Base-by-base conservation (phyloP, 2,888 invertebrate species). In the Deilephila elpenor region DNA sequence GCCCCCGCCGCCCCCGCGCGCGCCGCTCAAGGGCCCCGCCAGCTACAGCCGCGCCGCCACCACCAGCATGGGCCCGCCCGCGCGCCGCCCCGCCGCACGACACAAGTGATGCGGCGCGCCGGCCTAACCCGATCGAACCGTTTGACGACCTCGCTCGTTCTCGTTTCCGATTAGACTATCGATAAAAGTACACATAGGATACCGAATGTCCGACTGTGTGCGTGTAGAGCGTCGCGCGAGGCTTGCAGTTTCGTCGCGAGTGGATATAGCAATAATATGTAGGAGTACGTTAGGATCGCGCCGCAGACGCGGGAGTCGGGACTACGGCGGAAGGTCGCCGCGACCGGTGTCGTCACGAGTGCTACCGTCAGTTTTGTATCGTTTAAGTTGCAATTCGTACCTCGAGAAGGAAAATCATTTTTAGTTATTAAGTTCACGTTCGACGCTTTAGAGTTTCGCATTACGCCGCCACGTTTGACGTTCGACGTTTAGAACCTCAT, bases 181-280 rank as follows among this genome's bases (percentile, higher is more conserved):
- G 2, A 3, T 7, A 56, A 14, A 5, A 56, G 19, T 56, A 56
- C 56, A 56, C 56, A 6, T 8, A 5, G 19, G 5, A 7, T n/a
- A 56, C 19, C 5, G 56, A 56, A 17, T 56, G 56, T 56, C 19
- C 7, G 56, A 19, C 8, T 53, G 53, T 53, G 6, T 19, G 53
- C 51, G 32, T 25, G 25, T 6, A 32, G 32, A 32, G 32, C 32
- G 32, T 32, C 32, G 32, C 32, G 64, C 64, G 64, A 64, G 60
- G 29, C 20, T 37, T 32, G 64, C 5, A 37, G n/a, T 64, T 32
- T 44, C 20, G 67, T 67, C 67, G 67, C 67, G 44, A 67, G 51
- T 51, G 67, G 5, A 25, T 17, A 51, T 51, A 67, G 67, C 67
- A 67, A 67, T 67, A 67, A 67, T 56, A 56, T 44, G 44, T n/a